Evolutionary conservation across 2,888 invertebrate genomes (phyloP).

Genomic region (Nemotelus pantherinus): DNA sequence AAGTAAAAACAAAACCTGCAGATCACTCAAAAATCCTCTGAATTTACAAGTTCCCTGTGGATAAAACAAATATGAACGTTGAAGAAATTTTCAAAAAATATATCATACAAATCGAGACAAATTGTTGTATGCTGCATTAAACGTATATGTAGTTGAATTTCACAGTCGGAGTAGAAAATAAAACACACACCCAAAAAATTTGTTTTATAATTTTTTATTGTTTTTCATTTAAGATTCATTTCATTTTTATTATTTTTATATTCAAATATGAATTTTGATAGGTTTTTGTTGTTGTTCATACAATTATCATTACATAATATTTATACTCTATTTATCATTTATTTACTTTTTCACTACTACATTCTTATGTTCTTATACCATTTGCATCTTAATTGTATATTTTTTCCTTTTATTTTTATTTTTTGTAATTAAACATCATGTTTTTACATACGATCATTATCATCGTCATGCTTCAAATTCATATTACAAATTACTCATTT

Average conservation of each 20-base stretch:
- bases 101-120: too few species aligned
- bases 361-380: slow-evolving; percentile 18
- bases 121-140: too few species aligned
- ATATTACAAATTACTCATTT: slow-evolving; percentile 15
- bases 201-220: too few species aligned
- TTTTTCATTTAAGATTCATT: neutral
- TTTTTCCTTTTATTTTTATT: slow-evolving; percentile 19
- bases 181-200: too few species aligned
- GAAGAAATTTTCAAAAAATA: too few species aligned
- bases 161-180: too few species aligned
- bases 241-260: slow-evolving; percentile 28
- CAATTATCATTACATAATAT: slow-evolving; percentile 42
- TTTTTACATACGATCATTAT: slow-evolving; percentile 2
- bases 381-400: slow-evolving; percentile 18
- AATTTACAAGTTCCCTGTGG: too few species aligned
- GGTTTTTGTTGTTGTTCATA: slow-evolving; percentile 31
- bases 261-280: slow-evolving; percentile 40
- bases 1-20: too few species aligned
- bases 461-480: slow-evolving; percentile 22
- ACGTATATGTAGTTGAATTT: too few species aligned
- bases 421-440: slow-evolving; percentile 33
- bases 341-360: slow-evolving; percentile 37
- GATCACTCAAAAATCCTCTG: too few species aligned
- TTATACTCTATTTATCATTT: slow-evolving; percentile 20
- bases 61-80: too few species aligned